Conservation (phyloP, 2,888 invertebrate species). For the Melieria omissa region DNA sequence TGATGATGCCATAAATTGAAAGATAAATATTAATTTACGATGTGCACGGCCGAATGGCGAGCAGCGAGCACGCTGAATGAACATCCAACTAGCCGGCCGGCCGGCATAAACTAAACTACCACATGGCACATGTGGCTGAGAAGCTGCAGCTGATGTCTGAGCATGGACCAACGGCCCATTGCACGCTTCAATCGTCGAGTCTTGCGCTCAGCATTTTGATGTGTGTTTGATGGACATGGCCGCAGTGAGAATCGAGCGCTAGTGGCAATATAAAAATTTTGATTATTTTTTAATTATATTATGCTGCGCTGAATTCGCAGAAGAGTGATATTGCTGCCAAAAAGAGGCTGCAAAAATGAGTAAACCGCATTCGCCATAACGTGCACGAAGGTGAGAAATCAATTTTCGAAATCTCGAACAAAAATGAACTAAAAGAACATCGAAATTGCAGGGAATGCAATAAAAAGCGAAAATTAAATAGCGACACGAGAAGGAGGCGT, state of each 20-base stretch:
- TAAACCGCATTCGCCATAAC: constrained; percentile 50
- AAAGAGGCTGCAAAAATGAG: background rate
- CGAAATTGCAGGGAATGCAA: background rate
- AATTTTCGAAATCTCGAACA: constrained; percentile 60
- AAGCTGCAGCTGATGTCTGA: no score
- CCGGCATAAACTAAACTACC: background rate
- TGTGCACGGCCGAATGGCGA: constrained; percentile 34
- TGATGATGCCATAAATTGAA: constrained; percentile 59
- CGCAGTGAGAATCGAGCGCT: no score
- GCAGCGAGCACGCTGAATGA: background rate
- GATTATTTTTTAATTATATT: no score
- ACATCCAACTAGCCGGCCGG: background rate
- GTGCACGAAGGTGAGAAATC: constrained; percentile 63
- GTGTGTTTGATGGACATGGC: no score
- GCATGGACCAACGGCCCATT: no score
- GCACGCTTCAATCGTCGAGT: no score
- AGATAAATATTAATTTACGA: constrained; percentile 62
- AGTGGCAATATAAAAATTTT: no score
- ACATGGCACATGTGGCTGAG: no score
- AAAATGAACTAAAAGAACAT: constrained; percentile 23
- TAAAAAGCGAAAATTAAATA: background rate
- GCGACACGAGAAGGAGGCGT: constrained; percentile 1
- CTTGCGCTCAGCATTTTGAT: no score
- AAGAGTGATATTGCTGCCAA: no score
- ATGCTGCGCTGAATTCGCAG: no score